These are phyloP conservation scores for Phylloscopus whistleri DNA, from an alignment of 2,113 vertebrate genomes.

Conservation along the genomic window DNA sequence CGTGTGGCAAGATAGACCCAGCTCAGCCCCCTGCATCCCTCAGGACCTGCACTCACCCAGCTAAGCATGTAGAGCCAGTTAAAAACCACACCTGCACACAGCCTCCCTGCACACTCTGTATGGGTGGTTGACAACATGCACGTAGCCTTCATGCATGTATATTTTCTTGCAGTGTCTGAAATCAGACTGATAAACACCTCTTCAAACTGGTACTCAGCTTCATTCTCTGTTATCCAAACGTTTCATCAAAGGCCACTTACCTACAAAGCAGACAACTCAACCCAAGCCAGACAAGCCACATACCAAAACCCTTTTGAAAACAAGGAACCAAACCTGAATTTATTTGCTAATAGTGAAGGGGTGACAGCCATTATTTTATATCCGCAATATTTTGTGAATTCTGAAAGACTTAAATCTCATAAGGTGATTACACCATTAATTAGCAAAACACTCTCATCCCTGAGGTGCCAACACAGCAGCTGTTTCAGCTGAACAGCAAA, in stretches of 20 bases:
- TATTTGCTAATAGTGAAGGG: neutral
- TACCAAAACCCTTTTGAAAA: conserved; percentile 8
- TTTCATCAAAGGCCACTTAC: neutral
- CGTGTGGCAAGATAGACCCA: rapidly evolving
- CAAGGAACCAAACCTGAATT: neutral
- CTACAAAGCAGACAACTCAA: neutral
- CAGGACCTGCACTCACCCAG: neutral
- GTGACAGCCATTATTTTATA: neutral
- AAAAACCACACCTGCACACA: neutral
- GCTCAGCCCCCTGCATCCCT: neutral
- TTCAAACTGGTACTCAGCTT: neutral
- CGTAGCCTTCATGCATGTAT: neutral
- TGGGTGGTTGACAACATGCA: rapidly evolving
- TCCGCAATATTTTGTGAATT: neutral
- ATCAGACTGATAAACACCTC: neutral
- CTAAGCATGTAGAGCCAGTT: neutral
- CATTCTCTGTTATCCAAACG: conserved; percentile 2
- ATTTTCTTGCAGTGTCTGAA: neutral
- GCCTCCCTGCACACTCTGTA: neutral
- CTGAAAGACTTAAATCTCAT: neutral
- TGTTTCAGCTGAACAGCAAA: neutral
- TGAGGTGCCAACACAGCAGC: neutral
- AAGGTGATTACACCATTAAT: neutral
- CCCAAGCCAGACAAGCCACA: neutral
- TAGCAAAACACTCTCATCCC: neutral